Evolutionary conservation across 2,797 vertebrate genomes (phyloP), one percentile per base, ranked within the genome.

Genomic region (Glyptemys insculpta): DNA sequence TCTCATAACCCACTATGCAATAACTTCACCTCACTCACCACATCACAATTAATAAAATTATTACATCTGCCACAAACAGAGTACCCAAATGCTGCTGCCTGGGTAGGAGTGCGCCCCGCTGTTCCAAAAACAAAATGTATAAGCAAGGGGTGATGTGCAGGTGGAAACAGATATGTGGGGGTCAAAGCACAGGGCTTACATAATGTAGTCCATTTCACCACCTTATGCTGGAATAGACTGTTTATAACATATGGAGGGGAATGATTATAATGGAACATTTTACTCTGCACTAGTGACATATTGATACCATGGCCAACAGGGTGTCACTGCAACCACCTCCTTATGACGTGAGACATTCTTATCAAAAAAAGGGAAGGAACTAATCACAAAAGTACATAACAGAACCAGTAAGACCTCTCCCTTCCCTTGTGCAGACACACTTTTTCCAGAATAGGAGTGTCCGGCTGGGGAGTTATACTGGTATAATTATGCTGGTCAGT

Each of bases 341-440:
- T 5, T 57, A 37, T 44, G 68, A 34, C 0, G 0, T 21, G 12
- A 79, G 27, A 76, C 49, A 21, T 29, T 56, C 49, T 74, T 79
- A 6, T 3, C 47, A 34, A n/a, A 59, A 41, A 87, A 78, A 34
- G 4, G 37, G 27, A 76, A 78, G 84, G 65, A 85, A 37, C 37
- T 54, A 37, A 72, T 68, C 0, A 0, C 49, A 34, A 78, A 9
- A 12, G 37, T 47, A n/a, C 1, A 1, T n/a, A 76, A 27, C 16
- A 50, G 72, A 68, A 19, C 0, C 2, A 41, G 53, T 89, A 50
- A 59, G 81, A 12, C 56, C 76, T 79, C 8, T 52, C 47, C n/a
- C n/a, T 62, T 52, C 10, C 14, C 37, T 41, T 41, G 37, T 72
- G 21, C 34, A 18, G 15, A 65, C 16, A 68, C 34, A 37, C 62